Base-by-base conservation (phyloP, 2,888 invertebrate species). In the Prosopocoilus inquinatus region DNA sequence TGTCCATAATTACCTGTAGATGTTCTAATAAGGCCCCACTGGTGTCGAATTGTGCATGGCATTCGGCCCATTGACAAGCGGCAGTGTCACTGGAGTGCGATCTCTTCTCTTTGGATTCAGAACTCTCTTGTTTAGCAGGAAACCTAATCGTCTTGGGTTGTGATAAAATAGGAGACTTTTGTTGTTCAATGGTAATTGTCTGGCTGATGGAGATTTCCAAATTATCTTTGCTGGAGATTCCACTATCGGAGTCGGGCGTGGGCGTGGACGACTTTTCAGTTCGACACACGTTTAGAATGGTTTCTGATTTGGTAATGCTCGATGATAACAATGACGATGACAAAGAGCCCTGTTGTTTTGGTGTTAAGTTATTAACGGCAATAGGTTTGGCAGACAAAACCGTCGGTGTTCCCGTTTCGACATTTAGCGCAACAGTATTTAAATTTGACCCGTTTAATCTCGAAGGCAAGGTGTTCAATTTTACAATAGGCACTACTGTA, bases 1-100 rank as follows among this genome's bases (percentile, higher is more conserved):
- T 33, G 20, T 38, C 45, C 44, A 33, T 53, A 66, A 76, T 70
- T 69, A 90, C 90, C 86, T 93, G 92, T 78, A 94, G 83, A 78
- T 94, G 94, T 77, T 93, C 93, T 69, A 93, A 81, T 64, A 94
- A 85, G 75, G 89, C 90, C 53, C 89, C 84, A 76, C 87, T 88
- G 70, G 88, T 87, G 62, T 91, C 91, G 68, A 90, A 89, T 72
- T 86, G 86, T 67, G 82, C 83, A 68, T 84, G 86, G 78, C 94
- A 94, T 70, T 90, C 87, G 73, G 88, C 85, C 94, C 94, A 94
- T 63, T 88, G 82, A 72, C 94, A 94, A 56, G 85, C 78, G 41
- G 73, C 71, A 43, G 67, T 63, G 49, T 75, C 75, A 16, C 60
- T 74, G 65, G 60, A 70, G 57, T 67, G 75, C 65, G 66, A 72